Base-by-base conservation (phyloP, 2,113 vertebrate species). In the Enhydra lutris region DNA sequence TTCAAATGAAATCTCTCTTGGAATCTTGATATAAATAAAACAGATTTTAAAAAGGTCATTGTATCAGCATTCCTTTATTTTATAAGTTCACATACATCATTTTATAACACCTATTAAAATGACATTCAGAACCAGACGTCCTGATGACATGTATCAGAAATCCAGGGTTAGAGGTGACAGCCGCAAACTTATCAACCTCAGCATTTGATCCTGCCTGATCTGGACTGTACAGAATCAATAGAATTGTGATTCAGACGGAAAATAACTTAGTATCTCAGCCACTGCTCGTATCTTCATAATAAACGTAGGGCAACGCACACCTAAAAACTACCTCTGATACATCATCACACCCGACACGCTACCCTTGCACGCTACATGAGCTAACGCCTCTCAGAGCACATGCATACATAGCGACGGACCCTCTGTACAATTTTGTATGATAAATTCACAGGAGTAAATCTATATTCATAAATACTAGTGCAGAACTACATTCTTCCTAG, bases 61-160 rank as follows among this genome's bases (percentile, higher is more conserved):
- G 86, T 80, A 63, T 94, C 74, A 74, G 63, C 36, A 92, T 94
- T 97, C 57, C 11, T 98, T 97, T 92, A 97, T 91, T 86, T 97
- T 95, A 23, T 34, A 91, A 96, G 24, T 71, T 45, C 88, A 86
- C 17, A 67, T 5, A 47, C 63, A 63, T 24, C 89, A 31, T 95
- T 83, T 67, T 69, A 69, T 20, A 83, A 84, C 34, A 65, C 17
- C 50, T 71, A 65, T 34, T n/a, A 94, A 87, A 84, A 94, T 15
- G 52, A 57, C n/a, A 80, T 59, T 92, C 39, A 76, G 73, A 87
- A 90, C 8, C 55, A 82, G 45, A 67, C 15, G 34, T 21, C 95
- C 76, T 83, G 50, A 61, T 45, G 59, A 91, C 17, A 55, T 21
- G 83, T 17, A 95, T 29, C 67, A 94, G 47, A 90, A 95, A 87